phyloP scores from a whole-genome alignment of 2,113 vertebrate species.

The Erythrolamprus reginae region DNA sequence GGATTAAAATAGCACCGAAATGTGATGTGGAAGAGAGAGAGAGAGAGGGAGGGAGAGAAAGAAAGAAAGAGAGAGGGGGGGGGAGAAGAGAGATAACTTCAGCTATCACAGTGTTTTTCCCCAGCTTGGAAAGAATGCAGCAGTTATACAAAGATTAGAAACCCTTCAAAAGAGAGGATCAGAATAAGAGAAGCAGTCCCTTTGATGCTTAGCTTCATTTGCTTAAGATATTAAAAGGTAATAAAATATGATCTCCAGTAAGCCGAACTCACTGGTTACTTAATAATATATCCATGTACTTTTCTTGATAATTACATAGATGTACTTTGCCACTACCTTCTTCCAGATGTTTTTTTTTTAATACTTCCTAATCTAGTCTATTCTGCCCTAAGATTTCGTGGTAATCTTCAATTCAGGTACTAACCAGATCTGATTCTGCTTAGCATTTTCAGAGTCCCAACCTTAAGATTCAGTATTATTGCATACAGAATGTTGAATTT shows the following conservation, averaged over 20 bases:
- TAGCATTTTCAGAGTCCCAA: not conserved
- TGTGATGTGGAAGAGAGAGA: not conserved
- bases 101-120: not conserved
- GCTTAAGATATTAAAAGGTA: not conserved
- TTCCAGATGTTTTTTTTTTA: not conserved
- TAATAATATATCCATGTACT: not conserved
- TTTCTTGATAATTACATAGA: not conserved
- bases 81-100: too few species aligned
- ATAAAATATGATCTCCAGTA: not conserved
- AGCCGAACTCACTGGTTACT: not conserved
- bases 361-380: not conserved
- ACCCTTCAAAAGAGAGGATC: not conserved
- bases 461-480: not conserved
- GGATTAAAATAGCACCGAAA: not conserved
- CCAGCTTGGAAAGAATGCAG: not conserved
- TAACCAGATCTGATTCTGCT: not conserved
- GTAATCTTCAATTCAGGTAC: not conserved
- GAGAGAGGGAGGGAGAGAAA: too few species aligned
- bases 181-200: not conserved
- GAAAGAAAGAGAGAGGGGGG: not conserved
- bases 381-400: not conserved
- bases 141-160: not conserved
- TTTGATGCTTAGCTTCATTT: not conserved
- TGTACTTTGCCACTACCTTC: not conserved
- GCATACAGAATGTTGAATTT: not conserved